Base-by-base conservation (phyloP, 1,140 invertebrate genomes). In the Paraescarpia echinospica region DNA sequence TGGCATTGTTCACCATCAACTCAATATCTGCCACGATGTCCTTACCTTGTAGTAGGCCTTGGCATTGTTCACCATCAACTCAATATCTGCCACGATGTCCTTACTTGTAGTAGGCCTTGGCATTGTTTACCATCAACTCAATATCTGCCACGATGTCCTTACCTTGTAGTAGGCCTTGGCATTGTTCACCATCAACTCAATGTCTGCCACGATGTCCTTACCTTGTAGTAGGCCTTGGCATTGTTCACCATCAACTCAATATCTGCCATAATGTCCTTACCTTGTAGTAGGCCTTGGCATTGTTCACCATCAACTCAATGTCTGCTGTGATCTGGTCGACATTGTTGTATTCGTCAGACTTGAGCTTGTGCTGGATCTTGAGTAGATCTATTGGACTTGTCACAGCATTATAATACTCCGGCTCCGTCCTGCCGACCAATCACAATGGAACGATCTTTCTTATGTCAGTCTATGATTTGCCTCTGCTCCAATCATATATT, bases 271-370 rank as follows among this genome's bases (percentile, higher is more conserved):
- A n/a, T n/a, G n/a, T n/a, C n/a, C n/a, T n/a, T n/a, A n/a, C n/a
- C 96, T 97, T 99, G 95, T 99, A 99, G 96, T 99, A 99, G 27
- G 97, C 96, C 95, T 99, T 99, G 0, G 99, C 99, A 96, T 99
- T 99, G 94, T 98, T 98, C 89, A 98, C 98, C 98, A 99, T 98
- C 31, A 98, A 96, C 94, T 98, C 95, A 33, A 99, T 96, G 96
- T 99, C 99, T 91, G 97, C 97, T 95, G 99, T 98, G 96, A 99
- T 97, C 92, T 99, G 98, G 89, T 96, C 96, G 22, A 99, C 96
- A 93, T 96, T 97, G 6, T 97, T 97, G 97, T 97, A 99, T 97
- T 97, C 97, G 98, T 99, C 99, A 27, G 98, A 99, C 97, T 99
- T 99, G 31, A 99, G 96, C 96, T 99, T 99, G 95, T 99, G 98